Evolutionary conservation across 2,113 vertebrate species (phyloP).

Genomic region (Pagrus major): DNA sequence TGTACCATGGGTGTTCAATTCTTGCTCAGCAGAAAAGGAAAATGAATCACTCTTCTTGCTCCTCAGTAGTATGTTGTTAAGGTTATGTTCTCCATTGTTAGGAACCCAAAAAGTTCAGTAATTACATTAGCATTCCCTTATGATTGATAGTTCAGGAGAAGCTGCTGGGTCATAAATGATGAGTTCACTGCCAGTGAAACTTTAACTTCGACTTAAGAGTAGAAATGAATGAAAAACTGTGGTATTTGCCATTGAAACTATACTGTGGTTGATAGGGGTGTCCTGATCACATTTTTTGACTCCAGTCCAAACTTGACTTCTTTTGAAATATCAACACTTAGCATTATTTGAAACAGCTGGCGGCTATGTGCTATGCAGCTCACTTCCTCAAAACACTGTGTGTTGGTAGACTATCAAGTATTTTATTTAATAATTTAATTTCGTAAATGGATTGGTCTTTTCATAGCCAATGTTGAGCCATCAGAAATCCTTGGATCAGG

Average conservation of each 20-base stretch:
- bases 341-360: neutral
- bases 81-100: conserved; percentile 16
- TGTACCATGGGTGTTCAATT: conserved; percentile 28
- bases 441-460: neutral
- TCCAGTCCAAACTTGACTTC: neutral
- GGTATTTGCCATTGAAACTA: neutral
- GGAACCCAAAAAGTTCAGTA: conserved; percentile 13
- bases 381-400: neutral
- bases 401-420: neutral
- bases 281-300: conserved; percentile 2
- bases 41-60: conserved; percentile 1
- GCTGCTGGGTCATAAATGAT: neutral
- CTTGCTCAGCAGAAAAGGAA: conserved; percentile 43
- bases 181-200: conserved; percentile 6
- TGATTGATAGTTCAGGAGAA: conserved; percentile 23
- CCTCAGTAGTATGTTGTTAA: conserved; percentile 13
- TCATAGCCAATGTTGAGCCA: conserved; percentile 17
- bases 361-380: neutral
- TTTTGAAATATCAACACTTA: neutral
- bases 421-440: too few species aligned
- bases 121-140: conserved; percentile 43
- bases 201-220: neutral
- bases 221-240: conserved; percentile 8
- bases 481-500: conserved; percentile 2
- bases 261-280: neutral